Percentiles rank a stretch among this genome's conserved stretches.
Conservation (phyloP, 1,140 invertebrate species). For the Parasteatoda tepidariorum region DNA sequence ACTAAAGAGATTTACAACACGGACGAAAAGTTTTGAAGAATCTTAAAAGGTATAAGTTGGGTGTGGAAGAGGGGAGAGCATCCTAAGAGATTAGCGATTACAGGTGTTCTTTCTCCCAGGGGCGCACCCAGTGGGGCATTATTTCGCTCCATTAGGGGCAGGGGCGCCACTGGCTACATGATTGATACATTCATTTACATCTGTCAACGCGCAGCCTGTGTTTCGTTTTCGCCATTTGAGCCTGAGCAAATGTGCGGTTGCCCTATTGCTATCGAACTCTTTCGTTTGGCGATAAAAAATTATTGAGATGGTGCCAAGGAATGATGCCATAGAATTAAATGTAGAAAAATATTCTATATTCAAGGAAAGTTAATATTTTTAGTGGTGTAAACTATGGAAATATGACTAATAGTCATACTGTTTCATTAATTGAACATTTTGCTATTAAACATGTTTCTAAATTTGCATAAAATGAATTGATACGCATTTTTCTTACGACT, state of each 20-base stretch:
- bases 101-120: slow-evolving; percentile 54
- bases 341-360: no score
- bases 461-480: no score
- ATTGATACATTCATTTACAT: slow-evolving; percentile 60
- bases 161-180: slow-evolving; percentile 47
- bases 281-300: slow-evolving; percentile 9
- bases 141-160: slow-evolving; percentile 58
- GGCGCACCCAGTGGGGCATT: slow-evolving; percentile 47
- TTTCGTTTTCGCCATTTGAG: slow-evolving; percentile 54
- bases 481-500: no score
- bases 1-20: slow-evolving; percentile 50
- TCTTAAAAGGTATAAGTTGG: slow-evolving; percentile 28
- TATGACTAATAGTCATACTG: no score
- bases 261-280: not conserved
- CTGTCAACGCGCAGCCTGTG: slow-evolving; percentile 53
- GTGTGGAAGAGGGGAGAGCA: not conserved
- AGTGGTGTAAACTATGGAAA: no score
- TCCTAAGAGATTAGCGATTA: slow-evolving; percentile 57
- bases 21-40: slow-evolving; percentile 51
- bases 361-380: no score
- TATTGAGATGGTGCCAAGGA: not conserved
- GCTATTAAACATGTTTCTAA: no score
- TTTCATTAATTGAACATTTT: no score
- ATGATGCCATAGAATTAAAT: not conserved
- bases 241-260: slow-evolving; percentile 32